A percentile compares a stretch with the other conserved stretches of the same genome.
Conservation (phyloP, 2,797 vertebrate species). For the Karalla daura region DNA sequence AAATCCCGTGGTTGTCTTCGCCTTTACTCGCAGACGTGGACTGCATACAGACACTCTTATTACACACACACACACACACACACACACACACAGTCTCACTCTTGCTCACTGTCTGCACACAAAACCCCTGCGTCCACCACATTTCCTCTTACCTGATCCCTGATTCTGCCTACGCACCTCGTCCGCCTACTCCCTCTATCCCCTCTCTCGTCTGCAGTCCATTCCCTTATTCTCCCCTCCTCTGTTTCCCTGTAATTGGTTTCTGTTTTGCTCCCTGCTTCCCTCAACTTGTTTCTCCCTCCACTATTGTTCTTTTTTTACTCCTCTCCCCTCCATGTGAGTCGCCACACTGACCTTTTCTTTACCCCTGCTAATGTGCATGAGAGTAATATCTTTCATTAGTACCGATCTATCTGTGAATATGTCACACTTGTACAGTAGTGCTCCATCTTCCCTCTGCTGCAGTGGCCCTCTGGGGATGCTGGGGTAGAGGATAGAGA, state of each 20-base stretch:
- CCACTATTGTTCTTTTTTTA: conserved; percentile 11
- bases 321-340: neutral
- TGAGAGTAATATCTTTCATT: conserved; percentile 77
- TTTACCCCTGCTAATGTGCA: conserved; percentile 70
- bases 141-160: conserved; percentile 47
- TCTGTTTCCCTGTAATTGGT: conserved; percentile 12
- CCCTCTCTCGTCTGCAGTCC: conserved; percentile 4
- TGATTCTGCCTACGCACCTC: conserved; percentile 16
- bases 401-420: conserved; percentile 70
- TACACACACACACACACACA: conserved; percentile 14
- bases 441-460: conserved; percentile 46
- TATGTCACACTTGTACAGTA: conserved; percentile 59
- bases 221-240: conserved; percentile 1
- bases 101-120: conserved; percentile 36
- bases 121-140: conserved; percentile 52
- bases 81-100: conserved; percentile 7
- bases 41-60: conserved; percentile 66
- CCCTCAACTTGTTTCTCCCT: conserved; percentile 2
- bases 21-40: conserved; percentile 62
- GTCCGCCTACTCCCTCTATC: conserved; percentile 17
- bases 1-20: conserved; percentile 67
- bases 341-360: conserved; percentile 68
- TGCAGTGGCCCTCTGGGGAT: conserved; percentile 71
- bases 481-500: conserved; percentile 61
- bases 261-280: conserved; percentile 5